A percentile compares a stretch with the other conserved stretches of the same genome.
phyloP scores from a whole-genome alignment of 2,797 vertebrate species.

The Okamejei kenojei region DNA sequence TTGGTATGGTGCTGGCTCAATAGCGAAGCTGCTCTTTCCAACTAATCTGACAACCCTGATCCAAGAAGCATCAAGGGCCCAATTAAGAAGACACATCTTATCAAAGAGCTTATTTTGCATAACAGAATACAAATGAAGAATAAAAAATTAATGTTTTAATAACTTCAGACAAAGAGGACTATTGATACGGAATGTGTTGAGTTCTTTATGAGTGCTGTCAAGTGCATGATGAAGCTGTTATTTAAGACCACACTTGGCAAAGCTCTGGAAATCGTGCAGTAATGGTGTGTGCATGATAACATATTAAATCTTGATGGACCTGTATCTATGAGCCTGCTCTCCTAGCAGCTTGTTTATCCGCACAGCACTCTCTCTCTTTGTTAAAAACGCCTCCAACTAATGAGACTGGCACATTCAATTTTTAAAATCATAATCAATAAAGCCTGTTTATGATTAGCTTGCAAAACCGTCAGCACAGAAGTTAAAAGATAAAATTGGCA shows the following conservation, averaged over 20 bases:
- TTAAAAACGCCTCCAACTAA: conserved; percentile 88
- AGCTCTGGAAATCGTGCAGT: conserved; percentile 70
- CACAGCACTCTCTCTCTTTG: conserved; percentile 41
- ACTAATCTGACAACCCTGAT: conserved; percentile 76
- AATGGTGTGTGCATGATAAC: conserved; percentile 71
- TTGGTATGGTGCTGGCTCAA: conserved; percentile 64
- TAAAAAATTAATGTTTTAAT: conserved; percentile 83
- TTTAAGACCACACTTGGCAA: conserved; percentile 77
- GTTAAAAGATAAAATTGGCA: conserved; percentile 85
- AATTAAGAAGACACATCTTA: conserved; percentile 91
- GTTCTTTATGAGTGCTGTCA: conserved; percentile 79
- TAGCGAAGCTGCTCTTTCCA: conserved; percentile 66
- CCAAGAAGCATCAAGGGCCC: conserved; percentile 85
- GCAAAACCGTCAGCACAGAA: conserved; percentile 97
- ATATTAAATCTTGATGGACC: conserved; percentile 74
- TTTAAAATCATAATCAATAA: conserved; percentile 99
- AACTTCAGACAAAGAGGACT: conserved; percentile 80
- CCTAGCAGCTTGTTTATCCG: conserved; percentile 56
- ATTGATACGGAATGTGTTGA: conserved; percentile 74
- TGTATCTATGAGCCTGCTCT: conserved; percentile 66
- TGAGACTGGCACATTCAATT: conserved; percentile 96
- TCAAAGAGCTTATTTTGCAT: conserved; percentile 88
- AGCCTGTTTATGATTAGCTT: conserved; percentile 94
- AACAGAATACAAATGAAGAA: conserved; percentile 82
- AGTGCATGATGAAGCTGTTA: conserved; percentile 79